Conservation (phyloP, 2,888 invertebrate species). For the Dascillus cervinus region DNA sequence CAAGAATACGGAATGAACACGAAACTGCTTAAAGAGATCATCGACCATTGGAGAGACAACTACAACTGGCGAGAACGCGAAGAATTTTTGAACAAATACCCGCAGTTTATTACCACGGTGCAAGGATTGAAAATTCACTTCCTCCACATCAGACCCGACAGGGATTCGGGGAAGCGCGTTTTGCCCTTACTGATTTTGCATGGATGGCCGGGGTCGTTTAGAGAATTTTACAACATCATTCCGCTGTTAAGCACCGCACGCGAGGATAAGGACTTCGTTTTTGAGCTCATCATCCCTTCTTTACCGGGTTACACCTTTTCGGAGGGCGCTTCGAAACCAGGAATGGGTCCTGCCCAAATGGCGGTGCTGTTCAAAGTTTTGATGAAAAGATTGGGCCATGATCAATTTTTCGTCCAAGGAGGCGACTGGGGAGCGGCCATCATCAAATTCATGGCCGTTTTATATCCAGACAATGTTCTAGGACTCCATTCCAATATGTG, state of each 20-base stretch:
- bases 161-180: constrained; percentile 34
- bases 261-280: constrained; percentile 50
- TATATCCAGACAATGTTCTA: constrained; percentile 53
- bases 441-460: constrained; percentile 50
- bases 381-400: constrained; percentile 61
- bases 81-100: constrained; percentile 53
- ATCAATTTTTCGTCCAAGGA: constrained; percentile 62
- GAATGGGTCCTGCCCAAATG: constrained; percentile 51
- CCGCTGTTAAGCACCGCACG: constrained; percentile 53
- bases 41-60: constrained; percentile 68
- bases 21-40: constrained; percentile 51
- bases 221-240: constrained; percentile 72
- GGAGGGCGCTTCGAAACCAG: constrained; percentile 50
- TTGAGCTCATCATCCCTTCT: constrained; percentile 55
- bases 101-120: constrained; percentile 64
- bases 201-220: constrained; percentile 85
- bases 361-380: constrained; percentile 55
- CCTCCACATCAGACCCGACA: constrained; percentile 53
- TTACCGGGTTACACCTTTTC: constrained; percentile 47
- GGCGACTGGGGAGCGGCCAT: constrained; percentile 76
- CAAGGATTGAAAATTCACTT: constrained; percentile 65
- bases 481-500: constrained; percentile 42
- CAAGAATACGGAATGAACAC: constrained; percentile 81
- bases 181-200: constrained; percentile 67
- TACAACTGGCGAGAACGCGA: constrained; percentile 63